phyloP scores from a whole-genome alignment of 1,140 invertebrate species.

The Pseudomyrmex cubaensis region DNA sequence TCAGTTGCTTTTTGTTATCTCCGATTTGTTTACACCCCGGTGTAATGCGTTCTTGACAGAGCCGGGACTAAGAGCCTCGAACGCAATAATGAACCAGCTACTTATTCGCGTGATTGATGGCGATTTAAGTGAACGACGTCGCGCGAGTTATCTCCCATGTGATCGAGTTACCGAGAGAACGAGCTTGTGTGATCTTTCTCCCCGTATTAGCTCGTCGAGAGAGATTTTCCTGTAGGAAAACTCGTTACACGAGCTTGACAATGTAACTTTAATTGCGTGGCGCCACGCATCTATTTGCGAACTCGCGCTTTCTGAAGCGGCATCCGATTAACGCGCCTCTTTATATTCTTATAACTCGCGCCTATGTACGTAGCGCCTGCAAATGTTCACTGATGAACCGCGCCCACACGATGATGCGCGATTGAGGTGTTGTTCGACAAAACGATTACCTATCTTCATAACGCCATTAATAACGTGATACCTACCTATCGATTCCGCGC shows the following conservation, averaged over 20 bases:
- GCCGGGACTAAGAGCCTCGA: background rate
- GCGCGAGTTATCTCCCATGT: no score
- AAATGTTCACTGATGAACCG: background rate
- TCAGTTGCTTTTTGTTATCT: background rate
- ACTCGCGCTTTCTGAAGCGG: background rate
- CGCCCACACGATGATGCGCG: background rate
- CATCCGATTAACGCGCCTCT: background rate
- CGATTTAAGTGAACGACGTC: background rate
- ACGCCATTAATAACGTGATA: constrained; percentile 9
- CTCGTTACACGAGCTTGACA: background rate
- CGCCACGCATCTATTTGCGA: background rate
- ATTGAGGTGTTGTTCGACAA: background rate
- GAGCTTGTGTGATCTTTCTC: no score
- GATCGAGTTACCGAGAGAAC: no score
- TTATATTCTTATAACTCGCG: background rate
- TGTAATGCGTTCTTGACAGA: no score
- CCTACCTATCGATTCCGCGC: background rate
- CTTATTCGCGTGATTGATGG: background rate
- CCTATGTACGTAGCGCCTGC: background rate
- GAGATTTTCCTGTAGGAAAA: background rate
- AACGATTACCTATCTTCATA: background rate
- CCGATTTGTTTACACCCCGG: no score
- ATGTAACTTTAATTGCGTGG: constrained; percentile 8
- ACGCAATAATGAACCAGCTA: background rate
- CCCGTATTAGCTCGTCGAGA: no score